These are phyloP conservation scores for Nothoprocta perdicaria DNA, from an alignment of 2,113 vertebrate genomes.

Conservation along the genomic window DNA sequence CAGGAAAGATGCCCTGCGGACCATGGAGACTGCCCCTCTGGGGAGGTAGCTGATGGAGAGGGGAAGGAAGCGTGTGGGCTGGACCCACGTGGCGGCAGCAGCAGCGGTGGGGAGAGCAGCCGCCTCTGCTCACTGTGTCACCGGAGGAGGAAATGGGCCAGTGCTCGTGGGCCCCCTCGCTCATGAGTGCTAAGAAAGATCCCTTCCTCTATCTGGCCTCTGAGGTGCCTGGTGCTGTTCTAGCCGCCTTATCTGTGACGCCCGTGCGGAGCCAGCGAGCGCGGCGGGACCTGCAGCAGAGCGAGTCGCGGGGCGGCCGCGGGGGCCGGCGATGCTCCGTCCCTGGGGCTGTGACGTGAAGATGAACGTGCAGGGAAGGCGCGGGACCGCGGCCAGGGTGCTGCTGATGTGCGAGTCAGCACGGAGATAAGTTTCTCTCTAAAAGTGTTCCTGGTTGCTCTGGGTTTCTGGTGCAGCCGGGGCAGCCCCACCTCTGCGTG, in stretches of 20 bases:
- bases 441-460: slow-evolving; percentile 10
- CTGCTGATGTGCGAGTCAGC: neutral
- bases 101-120: neutral
- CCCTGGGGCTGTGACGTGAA: neutral
- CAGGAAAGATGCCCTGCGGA: neutral
- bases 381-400: neutral
- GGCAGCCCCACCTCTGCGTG: neutral
- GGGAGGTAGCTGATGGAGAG: neutral
- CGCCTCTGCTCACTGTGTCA: neutral
- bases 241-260: neutral
- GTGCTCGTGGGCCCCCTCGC: neutral
- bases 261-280: neutral
- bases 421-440: neutral
- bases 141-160: neutral
- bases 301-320: neutral
- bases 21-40: neutral
- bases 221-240: neutral
- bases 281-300: neutral
- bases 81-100: neutral
- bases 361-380: neutral
- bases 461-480: neutral
- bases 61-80: neutral
- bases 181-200: neutral
- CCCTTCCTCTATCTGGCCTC: neutral
- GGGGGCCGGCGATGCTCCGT: neutral